These are phyloP conservation scores for Homalodisca vitripennis DNA, from an alignment of 1,140 invertebrate genomes.

Conservation along the genomic window DNA sequence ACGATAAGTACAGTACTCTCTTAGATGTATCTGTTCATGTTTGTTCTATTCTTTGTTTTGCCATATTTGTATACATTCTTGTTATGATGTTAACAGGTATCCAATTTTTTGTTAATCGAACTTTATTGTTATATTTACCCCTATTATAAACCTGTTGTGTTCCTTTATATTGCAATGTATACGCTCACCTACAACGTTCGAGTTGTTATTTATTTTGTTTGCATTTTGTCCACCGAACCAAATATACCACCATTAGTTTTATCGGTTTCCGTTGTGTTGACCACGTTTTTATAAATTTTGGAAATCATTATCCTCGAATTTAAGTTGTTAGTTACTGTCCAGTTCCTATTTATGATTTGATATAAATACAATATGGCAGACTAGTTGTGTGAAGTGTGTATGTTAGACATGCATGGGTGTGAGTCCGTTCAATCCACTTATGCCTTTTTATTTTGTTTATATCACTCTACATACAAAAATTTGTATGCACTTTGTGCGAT, in stretches of 20 bases:
- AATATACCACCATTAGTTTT: conserved; percentile 17
- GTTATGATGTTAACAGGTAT: conserved; percentile 15
- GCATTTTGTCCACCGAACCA: background rate
- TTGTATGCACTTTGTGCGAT: conserved; percentile 29
- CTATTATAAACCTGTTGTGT: conserved; percentile 29
- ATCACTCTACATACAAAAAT: conserved; percentile 25
- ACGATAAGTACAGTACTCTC: conserved; percentile 36
- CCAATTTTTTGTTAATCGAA: conserved; percentile 26
- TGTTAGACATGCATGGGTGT: conserved; percentile 31
- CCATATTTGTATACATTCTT: conserved; percentile 35
- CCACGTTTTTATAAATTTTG: conserved; percentile 6
- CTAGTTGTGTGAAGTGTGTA: conserved; percentile 30
- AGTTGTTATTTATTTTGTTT: conserved; percentile 25
- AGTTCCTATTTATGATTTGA: conserved; percentile 32
- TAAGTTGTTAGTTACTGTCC: background rate
- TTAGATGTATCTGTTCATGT: conserved; percentile 41
- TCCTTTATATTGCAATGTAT: conserved; percentile 30
- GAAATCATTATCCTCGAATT: background rate
- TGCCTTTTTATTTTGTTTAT: conserved; percentile 24
- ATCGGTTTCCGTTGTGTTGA: background rate
- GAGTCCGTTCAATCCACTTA: conserved; percentile 27
- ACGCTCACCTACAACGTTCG: conserved; percentile 23
- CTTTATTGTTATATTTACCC: conserved; percentile 22
- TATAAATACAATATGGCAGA: conserved; percentile 31
- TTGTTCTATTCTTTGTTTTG: conserved; percentile 39